These are phyloP conservation scores for Pristionchus maxplancki DNA, from an alignment of 2,888 invertebrate species.

Conservation along the genomic window DNA sequence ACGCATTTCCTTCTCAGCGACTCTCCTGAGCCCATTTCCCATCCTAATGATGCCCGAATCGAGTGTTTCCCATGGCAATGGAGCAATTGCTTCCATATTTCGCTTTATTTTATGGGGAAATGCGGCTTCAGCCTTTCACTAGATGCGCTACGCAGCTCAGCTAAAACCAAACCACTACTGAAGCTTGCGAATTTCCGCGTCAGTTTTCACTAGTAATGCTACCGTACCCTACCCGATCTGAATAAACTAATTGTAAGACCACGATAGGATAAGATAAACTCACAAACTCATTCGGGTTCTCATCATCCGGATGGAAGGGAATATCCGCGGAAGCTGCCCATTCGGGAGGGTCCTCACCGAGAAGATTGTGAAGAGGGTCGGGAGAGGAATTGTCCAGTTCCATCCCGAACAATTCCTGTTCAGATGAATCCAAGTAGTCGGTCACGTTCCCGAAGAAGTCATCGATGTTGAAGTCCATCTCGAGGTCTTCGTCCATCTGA, in stretches of 20 bases:
- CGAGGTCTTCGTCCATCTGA: background rate
- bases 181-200: no score
- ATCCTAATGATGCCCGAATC: background rate
- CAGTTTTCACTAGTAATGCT: no score
- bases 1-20: no score
- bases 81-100: background rate
- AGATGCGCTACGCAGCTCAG: no score
- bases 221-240: no score
- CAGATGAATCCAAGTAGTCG: background rate
- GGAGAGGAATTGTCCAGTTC: background rate
- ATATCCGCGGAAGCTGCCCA: background rate
- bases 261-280: no score
- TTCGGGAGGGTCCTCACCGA: background rate
- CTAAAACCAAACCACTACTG: no score
- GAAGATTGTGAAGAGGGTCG: background rate
- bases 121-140: no score
- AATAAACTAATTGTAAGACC: no score
- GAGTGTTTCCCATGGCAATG: no score
- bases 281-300: background rate
- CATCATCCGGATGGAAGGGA: background rate
- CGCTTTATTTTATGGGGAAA: no score
- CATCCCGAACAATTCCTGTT: background rate
- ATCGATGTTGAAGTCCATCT: background rate
- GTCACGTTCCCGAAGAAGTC: background rate
- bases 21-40: no score